A percentile compares a stretch with the other conserved stretches of the same genome.
These are phyloP conservation scores for Antechinus flavipes DNA, from an alignment of 2,113 vertebrate genomes.

Conservation along the genomic window DNA sequence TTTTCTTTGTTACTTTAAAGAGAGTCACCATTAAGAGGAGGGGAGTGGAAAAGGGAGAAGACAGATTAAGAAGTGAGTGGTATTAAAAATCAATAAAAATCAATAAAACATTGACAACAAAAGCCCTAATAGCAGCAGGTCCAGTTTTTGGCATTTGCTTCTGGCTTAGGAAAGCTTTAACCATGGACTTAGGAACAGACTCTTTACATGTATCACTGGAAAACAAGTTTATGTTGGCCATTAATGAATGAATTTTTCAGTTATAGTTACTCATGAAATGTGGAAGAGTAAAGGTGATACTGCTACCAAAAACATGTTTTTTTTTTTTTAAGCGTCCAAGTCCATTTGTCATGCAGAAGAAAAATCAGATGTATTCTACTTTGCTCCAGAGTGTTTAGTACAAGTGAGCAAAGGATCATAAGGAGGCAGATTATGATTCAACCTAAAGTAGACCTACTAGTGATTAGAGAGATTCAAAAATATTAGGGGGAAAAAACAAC, in stretches of 20 bases:
- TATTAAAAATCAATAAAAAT: neutral
- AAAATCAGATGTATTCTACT: neutral
- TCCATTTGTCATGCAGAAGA: neutral
- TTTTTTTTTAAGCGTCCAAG: neutral
- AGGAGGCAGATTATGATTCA: too few species aligned
- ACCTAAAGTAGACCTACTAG: too few species aligned
- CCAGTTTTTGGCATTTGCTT: neutral
- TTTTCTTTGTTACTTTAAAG: neutral
- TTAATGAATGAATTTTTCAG: neutral
- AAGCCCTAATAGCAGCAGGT: neutral
- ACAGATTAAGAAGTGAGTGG: neutral
- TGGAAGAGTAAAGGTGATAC: neutral
- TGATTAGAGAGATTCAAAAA: neutral
- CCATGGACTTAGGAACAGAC: neutral
- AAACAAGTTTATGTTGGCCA: neutral
- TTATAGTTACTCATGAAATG: neutral
- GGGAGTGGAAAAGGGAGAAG: neutral
- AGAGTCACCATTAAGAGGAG: neutral
- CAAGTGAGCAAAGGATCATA: neutral
- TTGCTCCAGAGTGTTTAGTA: neutral
- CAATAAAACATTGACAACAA: neutral
- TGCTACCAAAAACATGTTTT: neutral
- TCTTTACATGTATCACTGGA: neutral
- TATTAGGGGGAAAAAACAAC: neutral
- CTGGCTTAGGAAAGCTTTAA: neutral